These are phyloP conservation scores for Acrossocheilus fasciatus DNA, from an alignment of 2,797 vertebrate genomes.

Conservation along the genomic window DNA sequence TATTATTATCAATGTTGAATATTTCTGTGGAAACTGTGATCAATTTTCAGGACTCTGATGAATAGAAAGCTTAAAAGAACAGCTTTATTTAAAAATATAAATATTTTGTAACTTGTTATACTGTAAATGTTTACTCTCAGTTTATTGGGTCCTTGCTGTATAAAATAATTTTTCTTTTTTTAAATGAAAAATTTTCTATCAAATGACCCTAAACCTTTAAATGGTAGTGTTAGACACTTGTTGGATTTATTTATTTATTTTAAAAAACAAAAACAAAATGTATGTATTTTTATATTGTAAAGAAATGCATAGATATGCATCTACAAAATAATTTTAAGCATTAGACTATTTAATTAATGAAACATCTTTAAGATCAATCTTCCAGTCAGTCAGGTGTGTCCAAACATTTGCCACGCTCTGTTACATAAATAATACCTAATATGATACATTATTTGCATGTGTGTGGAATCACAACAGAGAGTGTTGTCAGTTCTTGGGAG, in stretches of 20 bases:
- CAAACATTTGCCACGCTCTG: background rate
- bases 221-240: background rate
- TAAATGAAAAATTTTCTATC: too few relatives aligned
- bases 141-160: background rate
- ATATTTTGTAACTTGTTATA: too few relatives aligned
- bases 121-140: too few relatives aligned
- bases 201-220: background rate
- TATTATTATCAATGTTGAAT: too few relatives aligned
- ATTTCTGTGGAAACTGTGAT: too few relatives aligned
- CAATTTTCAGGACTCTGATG: too few relatives aligned
- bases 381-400: background rate
- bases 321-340: background rate
- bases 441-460: constrained; percentile 14
- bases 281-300: background rate
- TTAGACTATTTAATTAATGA: background rate
- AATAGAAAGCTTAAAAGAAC: too few relatives aligned
- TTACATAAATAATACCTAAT: background rate
- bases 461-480: constrained; percentile 80
- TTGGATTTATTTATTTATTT: too few relatives aligned
- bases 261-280: background rate
- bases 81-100: too few relatives aligned
- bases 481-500: constrained; percentile 95
- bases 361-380: background rate
- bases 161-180: too few relatives aligned
- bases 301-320: background rate